Evolutionary conservation across 2,797 vertebrate genomes (phyloP).

Genomic region (Sebastes trivittatus): DNA sequence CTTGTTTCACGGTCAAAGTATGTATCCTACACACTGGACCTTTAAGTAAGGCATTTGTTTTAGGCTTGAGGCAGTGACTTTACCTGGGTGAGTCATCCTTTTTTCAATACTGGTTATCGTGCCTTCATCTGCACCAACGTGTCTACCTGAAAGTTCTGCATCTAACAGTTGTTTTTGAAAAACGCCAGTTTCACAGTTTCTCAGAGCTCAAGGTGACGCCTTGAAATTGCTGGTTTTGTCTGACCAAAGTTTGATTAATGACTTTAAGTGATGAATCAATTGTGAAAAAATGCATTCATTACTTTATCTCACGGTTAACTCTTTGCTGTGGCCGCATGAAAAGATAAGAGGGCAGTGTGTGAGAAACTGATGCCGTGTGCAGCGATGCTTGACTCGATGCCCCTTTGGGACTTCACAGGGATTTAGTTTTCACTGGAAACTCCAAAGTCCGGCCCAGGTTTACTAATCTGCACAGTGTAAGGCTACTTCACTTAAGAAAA

Average conservation of each 20-base stretch:
- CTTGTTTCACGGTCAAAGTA: no score
- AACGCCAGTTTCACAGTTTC: neutral
- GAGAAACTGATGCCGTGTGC: slow-evolving; percentile 20
- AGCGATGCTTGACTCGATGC: slow-evolving; percentile 35
- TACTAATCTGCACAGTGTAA: slow-evolving; percentile 59
- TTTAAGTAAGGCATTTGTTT: no score
- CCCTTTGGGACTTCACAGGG: slow-evolving; percentile 45
- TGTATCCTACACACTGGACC: no score
- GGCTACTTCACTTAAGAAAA: slow-evolving; percentile 44
- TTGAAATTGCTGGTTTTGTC: neutral
- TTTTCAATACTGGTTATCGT: no score
- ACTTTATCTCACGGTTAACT: neutral
- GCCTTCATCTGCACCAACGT: no score
- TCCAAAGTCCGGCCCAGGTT: slow-evolving; percentile 6
- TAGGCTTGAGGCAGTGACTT: no score
- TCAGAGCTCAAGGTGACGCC: neutral
- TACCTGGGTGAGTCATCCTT: no score
- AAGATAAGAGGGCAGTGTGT: neutral
- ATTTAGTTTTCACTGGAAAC: slow-evolving; percentile 62
- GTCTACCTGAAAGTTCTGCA: no score
- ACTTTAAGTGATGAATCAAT: neutral
- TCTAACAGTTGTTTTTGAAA: no score
- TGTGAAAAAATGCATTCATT: neutral
- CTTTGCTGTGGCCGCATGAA: neutral
- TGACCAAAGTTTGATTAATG: neutral